These are phyloP conservation scores for Meandrina meandrites DNA, from an alignment of 92 coral and sea anemone species.

Conservation along the genomic window DNA sequence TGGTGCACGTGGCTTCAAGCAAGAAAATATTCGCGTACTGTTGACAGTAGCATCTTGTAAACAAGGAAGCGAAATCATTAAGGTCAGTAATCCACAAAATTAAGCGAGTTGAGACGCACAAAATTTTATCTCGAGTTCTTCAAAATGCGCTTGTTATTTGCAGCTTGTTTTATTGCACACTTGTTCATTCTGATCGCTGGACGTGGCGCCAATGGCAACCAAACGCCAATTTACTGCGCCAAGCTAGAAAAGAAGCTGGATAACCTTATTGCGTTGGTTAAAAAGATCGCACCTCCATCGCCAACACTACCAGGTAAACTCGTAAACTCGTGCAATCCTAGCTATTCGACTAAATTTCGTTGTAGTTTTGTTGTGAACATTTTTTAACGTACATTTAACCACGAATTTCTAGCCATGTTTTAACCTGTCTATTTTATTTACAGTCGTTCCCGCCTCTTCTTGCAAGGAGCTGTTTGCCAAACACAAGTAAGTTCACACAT, in stretches of 20 bases:
- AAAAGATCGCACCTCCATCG: background rate
- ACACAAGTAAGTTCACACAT: background rate
- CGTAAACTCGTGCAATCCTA: too few relatives aligned
- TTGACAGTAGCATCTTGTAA: background rate
- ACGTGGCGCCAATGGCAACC: background rate
- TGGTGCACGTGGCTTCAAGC: background rate
- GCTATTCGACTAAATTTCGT: too few relatives aligned
- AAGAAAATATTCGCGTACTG: constrained; percentile 5
- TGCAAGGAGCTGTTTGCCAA: background rate
- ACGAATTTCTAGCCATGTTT: too few relatives aligned
- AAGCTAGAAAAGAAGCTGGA: background rate
- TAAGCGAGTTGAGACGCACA: background rate
- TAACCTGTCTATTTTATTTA: too few relatives aligned
- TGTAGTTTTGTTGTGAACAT: too few relatives aligned
- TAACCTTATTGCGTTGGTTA: background rate
- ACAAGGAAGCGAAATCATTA: background rate
- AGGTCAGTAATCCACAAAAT: background rate
- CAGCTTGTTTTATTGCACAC: background rate
- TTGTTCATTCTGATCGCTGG: background rate
- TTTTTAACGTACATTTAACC: too few relatives aligned
- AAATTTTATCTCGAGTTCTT: background rate
- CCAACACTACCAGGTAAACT: background rate
- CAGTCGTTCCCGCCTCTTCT: background rate
- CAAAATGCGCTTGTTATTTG: background rate
- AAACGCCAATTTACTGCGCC: background rate